Evolutionary conservation across 2,113 vertebrate genomes (phyloP), one percentile per base, ranked within the genome.

Genomic region (Sebastes fasciatus): DNA sequence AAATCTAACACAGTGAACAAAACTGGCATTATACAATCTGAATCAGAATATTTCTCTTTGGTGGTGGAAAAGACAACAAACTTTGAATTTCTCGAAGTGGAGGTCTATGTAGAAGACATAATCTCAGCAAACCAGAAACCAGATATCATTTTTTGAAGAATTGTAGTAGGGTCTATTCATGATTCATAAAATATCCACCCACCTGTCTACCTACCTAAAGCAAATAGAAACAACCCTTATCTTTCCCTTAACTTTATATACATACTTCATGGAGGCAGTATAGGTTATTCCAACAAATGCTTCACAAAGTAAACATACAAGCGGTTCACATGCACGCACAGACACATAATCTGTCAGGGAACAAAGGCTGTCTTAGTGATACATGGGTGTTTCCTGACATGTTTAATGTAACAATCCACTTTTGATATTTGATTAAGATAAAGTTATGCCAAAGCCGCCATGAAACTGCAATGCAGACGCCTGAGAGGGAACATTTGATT

Each of bases 141-240:
- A 52, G 4, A 62, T 13, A 19, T 34, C 6, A 9, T 3, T 5
- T 43, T 3, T 23, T 2, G 34, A 17, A 40, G 12, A 58, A 13
- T 64, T 45, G n/a, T 45, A 14, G 3, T n/a, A 26, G 62, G 61
- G 42, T 55, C 45, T 51, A 16, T 68, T 23, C 14, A n/a, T 84
- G 76, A 84, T 55, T 88, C 60, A 77, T 79, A 43, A 71, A 73
- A 82, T 65, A 62, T 48, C 14, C 42, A 84, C 46, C 63, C 19
- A 34, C 13, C 60, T 40, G 13, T 0, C 26, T 13, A 6, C 49
- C 51, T 9, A 12, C 60, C 70, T 16, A 85, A 46, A 17, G n/a
- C 88, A 83, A 85, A 87, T 62, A 84, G 34, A 83, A 74, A 73
- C 16, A 69, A 52, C 8, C 6, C 74, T 85, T 81, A 85, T 83